phyloP scores from a whole-genome alignment of 2,797 vertebrate genomes.

The Alcedo quadribrachys region DNA sequence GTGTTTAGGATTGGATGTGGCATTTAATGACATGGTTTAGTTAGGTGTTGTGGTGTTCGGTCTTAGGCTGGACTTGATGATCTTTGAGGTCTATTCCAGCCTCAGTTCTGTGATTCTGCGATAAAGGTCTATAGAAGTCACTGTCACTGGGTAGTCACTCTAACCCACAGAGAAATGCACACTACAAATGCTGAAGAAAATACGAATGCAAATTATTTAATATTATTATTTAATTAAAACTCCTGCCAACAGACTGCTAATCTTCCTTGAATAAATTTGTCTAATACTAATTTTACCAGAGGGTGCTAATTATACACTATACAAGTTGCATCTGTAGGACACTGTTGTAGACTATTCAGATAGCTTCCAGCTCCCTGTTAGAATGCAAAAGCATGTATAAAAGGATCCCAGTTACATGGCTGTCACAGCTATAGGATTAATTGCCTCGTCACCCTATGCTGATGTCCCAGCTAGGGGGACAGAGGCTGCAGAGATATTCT shows the following conservation, averaged over 20 bases:
- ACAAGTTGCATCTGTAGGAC: not conserved
- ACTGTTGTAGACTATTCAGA: not conserved
- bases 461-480: rapidly evolving
- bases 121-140: rapidly evolving
- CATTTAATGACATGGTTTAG: too few relatives aligned
- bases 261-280: conserved; percentile 28
- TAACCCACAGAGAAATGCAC: not conserved
- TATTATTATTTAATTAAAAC: conserved; percentile 36
- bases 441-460: not conserved
- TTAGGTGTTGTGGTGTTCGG: too few relatives aligned
- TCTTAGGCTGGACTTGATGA: too few relatives aligned
- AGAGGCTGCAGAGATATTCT: not conserved
- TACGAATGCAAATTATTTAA: not conserved
- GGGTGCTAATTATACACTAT: not conserved
- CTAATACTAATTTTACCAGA: not conserved
- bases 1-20: too few relatives aligned
- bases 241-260: not conserved
- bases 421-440: not conserved
- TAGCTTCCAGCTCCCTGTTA: not conserved
- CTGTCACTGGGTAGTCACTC: not conserved
- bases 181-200: not conserved
- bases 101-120: too few relatives aligned
- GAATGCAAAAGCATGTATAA: not conserved
- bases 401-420: not conserved
- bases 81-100: too few relatives aligned